These are phyloP conservation scores for Mastacembelus armatus DNA, from an alignment of 2,797 vertebrate genomes.

Conservation along the genomic window DNA sequence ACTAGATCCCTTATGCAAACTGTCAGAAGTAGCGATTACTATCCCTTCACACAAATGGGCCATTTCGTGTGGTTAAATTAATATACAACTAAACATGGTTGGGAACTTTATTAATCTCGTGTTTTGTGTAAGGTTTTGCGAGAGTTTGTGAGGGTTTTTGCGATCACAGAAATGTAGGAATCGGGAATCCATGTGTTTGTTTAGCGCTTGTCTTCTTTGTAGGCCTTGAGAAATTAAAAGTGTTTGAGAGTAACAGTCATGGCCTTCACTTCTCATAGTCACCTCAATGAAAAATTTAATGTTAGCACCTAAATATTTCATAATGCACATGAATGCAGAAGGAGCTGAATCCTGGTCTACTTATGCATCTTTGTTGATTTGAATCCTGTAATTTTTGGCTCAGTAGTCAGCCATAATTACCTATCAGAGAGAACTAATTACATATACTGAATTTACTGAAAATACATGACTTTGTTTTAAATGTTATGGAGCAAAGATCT, in stretches of 20 bases:
- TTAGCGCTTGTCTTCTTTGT: background rate
- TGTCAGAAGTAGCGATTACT: background rate
- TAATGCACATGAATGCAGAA: constrained; percentile 58
- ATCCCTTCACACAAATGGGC: background rate
- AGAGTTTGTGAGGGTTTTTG: background rate
- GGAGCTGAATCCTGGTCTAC: constrained; percentile 53
- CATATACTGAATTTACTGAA: constrained; percentile 38
- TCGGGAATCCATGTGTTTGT: background rate
- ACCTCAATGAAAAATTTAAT: constrained; percentile 78
- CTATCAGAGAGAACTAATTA: constrained; percentile 51
- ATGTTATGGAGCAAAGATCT: background rate
- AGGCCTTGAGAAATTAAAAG: constrained; percentile 7
- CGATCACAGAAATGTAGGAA: background rate
- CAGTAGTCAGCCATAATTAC: constrained; percentile 53
- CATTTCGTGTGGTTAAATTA: background rate
- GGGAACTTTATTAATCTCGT: background rate
- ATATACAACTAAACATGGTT: too few relatives aligned
- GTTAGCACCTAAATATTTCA: constrained; percentile 75
- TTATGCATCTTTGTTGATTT: constrained; percentile 44
- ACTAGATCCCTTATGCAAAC: background rate
- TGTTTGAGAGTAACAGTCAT: constrained; percentile 41
- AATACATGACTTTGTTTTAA: constrained; percentile 23
- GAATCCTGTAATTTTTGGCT: constrained; percentile 52
- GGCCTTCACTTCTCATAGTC: constrained; percentile 66
- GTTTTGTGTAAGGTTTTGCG: background rate